Conservation (phyloP, 2,888 invertebrate genomes). For the Belgica antarctica region DNA sequence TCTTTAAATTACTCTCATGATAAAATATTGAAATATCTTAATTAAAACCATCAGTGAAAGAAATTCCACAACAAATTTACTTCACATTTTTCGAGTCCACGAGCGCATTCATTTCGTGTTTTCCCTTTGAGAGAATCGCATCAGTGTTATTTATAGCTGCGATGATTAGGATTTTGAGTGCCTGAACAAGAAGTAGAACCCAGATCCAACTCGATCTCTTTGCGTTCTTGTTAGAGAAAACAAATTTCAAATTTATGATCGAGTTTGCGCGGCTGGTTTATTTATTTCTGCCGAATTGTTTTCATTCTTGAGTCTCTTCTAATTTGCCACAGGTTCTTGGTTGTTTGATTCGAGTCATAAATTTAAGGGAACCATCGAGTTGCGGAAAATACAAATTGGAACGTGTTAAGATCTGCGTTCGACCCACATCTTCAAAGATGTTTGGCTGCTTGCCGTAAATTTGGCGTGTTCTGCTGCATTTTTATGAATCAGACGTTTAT, state of each 20-base stretch:
- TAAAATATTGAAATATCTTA: neutral
- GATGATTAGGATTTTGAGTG: conserved; percentile 35
- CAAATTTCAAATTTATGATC: conserved; percentile 3
- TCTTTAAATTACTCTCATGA: too few relatives aligned
- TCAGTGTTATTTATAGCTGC: conserved; percentile 22
- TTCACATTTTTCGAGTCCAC: neutral
- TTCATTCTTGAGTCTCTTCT: neutral
- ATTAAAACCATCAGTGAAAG: neutral
- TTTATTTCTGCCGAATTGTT: too few relatives aligned
- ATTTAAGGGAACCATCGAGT: conserved; percentile 1
- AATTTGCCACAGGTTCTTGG: conserved; percentile 11
- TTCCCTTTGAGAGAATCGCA: neutral
- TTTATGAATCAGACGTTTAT: neutral
- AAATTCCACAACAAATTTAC: neutral
- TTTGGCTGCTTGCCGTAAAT: neutral
- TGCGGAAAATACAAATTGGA: conserved; percentile 7
- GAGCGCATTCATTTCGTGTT: neutral
- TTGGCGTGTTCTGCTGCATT: neutral
- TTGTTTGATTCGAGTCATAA: neutral
- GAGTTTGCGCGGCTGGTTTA: too few relatives aligned
- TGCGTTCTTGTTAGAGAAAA: neutral
- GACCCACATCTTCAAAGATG: neutral
- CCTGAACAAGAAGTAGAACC: too few relatives aligned
- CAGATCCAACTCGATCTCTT: neutral
- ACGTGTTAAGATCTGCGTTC: conserved; percentile 3